Evolutionary conservation across 2,797 vertebrate genomes (phyloP).

Genomic region (Pempheris klunzingeri): DNA sequence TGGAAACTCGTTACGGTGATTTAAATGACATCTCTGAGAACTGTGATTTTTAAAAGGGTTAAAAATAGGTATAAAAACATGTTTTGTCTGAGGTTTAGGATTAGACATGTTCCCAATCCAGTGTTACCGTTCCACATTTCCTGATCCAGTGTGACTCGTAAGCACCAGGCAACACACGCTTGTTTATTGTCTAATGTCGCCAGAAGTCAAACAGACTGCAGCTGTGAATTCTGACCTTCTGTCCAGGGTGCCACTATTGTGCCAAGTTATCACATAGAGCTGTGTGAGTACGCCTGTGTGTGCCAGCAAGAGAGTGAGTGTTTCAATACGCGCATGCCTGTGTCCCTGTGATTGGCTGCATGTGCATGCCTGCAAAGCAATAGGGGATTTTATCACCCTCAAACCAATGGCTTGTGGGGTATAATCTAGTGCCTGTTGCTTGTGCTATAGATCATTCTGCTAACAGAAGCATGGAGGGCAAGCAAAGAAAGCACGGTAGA

Average conservation of each 20-base stretch:
- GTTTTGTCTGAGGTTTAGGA: too few relatives aligned
- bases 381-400: slow-evolving; percentile 19
- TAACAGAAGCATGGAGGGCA: slow-evolving; percentile 7
- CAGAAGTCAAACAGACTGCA: slow-evolving; percentile 18
- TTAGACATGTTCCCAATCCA: slow-evolving; percentile 3
- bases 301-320: background rate
- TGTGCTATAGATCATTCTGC: background rate
- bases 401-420: slow-evolving; percentile 21
- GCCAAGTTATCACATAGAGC: slow-evolving; percentile 34
- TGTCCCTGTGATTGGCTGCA: background rate
- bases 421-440: slow-evolving; percentile 7
- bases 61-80: too few relatives aligned
- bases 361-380: slow-evolving; percentile 11
- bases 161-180: background rate
- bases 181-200: slow-evolving; percentile 20
- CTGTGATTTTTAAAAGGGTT: too few relatives aligned
- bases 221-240: slow-evolving; percentile 34
- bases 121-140: background rate
- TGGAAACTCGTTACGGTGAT: background rate
- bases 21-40: background rate
- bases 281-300: background rate
- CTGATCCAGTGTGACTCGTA: background rate
- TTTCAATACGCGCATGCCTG: slow-evolving; percentile 10
- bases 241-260: background rate
- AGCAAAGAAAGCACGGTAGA: background rate